Evolutionary conservation across 2,888 invertebrate species (phyloP).

Genomic region (Strigamia crassipes): DNA sequence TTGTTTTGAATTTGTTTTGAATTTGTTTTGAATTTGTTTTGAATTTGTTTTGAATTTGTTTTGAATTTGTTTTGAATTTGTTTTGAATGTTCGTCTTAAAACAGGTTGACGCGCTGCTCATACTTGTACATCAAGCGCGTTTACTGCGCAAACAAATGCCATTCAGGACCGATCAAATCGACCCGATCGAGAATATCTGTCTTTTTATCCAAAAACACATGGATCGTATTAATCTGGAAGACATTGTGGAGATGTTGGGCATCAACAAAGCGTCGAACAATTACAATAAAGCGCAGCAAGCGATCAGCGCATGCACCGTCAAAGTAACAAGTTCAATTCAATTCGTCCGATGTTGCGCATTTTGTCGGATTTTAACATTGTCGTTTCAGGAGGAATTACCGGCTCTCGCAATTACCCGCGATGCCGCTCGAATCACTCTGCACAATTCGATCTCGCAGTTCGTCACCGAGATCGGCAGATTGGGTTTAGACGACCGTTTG

Average conservation of each 20-base stretch:
- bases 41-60: no score
- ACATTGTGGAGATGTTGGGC: background rate
- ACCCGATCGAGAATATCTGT: background rate
- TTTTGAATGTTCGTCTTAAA: no score
- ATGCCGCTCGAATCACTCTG: background rate
- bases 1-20: no score
- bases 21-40: no score
- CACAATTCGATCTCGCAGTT: background rate
- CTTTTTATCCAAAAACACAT: background rate
- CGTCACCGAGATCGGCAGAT: background rate
- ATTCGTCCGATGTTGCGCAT: background rate
- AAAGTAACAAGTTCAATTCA: background rate
- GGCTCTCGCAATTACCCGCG: background rate
- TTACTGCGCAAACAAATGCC: background rate
- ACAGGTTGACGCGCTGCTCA: background rate
- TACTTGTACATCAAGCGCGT: background rate
- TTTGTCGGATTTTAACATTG: background rate
- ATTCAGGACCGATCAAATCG: background rate
- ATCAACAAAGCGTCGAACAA: background rate
- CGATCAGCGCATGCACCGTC: background rate
- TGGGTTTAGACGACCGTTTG: background rate
- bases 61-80: no score
- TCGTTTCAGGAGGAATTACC: background rate
- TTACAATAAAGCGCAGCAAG: background rate
- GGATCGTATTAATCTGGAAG: background rate